Conservation (phyloP, 2,888 invertebrate genomes). For the Brenthis hecate region DNA sequence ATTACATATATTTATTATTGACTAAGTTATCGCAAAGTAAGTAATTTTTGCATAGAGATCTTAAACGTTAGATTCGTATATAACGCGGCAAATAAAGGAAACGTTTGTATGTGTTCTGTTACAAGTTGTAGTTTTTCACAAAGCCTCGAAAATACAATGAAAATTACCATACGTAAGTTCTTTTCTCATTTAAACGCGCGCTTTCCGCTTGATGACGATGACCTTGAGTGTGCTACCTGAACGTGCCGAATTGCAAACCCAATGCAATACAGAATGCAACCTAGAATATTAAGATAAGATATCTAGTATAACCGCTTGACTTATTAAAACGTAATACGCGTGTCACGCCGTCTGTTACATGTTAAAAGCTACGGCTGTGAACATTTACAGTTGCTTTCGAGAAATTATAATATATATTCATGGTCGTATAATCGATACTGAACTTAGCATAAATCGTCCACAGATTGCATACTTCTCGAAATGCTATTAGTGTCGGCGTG, state of each 20-base stretch:
- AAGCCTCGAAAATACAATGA: slow-evolving; percentile 28
- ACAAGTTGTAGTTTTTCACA: slow-evolving; percentile 24
- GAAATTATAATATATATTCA: slow-evolving; percentile 19
- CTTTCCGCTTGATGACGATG: slow-evolving; percentile 26
- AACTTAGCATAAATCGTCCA: background rate
- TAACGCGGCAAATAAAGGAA: slow-evolving; percentile 18
- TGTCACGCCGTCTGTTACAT: slow-evolving; percentile 11
- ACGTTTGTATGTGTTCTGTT: slow-evolving; percentile 5
- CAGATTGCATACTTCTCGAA: too few relatives aligned
- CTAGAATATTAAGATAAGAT: slow-evolving; percentile 24
- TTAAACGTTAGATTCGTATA: background rate
- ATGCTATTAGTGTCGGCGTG: too few relatives aligned
- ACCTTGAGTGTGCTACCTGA: slow-evolving; percentile 22
- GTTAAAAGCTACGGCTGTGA: slow-evolving; percentile 18
- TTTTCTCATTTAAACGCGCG: slow-evolving; percentile 10
- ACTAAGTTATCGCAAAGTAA: background rate
- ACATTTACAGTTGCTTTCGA: slow-evolving; percentile 29
- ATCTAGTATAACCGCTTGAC: slow-evolving; percentile 8
- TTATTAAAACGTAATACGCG: slow-evolving; percentile 21
- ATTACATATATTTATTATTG: too few relatives aligned
- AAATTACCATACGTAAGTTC: slow-evolving; percentile 29
- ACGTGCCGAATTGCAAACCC: slow-evolving; percentile 25
- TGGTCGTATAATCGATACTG: background rate
- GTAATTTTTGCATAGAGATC: background rate
- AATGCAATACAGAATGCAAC: background rate